These are phyloP conservation scores for Chelonus formosanus DNA, from an alignment of 2,888 invertebrate genomes.

Conservation along the genomic window DNA sequence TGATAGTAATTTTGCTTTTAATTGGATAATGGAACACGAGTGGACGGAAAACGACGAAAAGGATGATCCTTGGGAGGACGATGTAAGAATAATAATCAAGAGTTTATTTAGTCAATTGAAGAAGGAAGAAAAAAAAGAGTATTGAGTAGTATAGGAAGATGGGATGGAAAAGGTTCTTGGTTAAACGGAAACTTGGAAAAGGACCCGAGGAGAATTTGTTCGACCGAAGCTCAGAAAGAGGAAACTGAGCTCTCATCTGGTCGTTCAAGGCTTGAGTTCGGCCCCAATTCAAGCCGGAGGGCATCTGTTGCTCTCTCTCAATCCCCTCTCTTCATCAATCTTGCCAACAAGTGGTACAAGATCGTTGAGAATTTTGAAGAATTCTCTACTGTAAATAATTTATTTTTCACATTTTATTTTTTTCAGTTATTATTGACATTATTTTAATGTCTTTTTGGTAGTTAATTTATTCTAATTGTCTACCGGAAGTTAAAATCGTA, in stretches of 20 bases:
- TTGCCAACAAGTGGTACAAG: constrained; percentile 43
- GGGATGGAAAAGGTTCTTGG: constrained; percentile 31
- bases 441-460: no score
- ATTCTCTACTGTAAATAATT: background rate
- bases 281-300: constrained; percentile 31
- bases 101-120: constrained; percentile 15
- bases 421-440: background rate
- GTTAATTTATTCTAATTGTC: no score
- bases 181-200: constrained; percentile 13
- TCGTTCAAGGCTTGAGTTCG: constrained; percentile 12
- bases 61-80: background rate
- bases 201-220: constrained; percentile 24
- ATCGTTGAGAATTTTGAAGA: constrained; percentile 22
- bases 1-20: constrained; percentile 2
- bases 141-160: background rate
- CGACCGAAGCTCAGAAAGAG: constrained; percentile 21
- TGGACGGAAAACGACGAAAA: background rate
- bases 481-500: no score
- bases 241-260: constrained; percentile 13
- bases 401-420: background rate
- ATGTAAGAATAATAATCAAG: constrained; percentile 12
- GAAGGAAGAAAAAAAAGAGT: constrained; percentile 17
- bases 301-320: constrained; percentile 41
- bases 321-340: constrained; percentile 27
- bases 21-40: background rate